phyloP scores from a whole-genome alignment of 2,888 invertebrate genomes.

The Acanthococcus lagerstroemiae region DNA sequence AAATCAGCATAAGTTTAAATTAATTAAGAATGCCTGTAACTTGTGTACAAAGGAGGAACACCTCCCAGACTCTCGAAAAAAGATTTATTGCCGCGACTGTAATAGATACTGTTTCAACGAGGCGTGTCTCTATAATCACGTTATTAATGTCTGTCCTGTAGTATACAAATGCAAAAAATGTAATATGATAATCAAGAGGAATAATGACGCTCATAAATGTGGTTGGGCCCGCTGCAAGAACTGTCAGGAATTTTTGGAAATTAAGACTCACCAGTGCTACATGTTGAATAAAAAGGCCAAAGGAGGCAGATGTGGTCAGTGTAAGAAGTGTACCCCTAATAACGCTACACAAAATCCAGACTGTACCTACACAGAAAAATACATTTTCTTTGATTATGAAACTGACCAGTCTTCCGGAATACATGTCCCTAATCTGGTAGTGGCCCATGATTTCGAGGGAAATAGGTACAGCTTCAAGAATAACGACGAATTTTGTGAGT shows the following conservation, averaged over 20 bases:
- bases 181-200: too few relatives aligned
- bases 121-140: too few relatives aligned
- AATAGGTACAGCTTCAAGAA: conserved; percentile 27
- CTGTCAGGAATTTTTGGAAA: too few relatives aligned
- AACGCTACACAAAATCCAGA: neutral
- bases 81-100: neutral
- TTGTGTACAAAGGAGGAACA: neutral
- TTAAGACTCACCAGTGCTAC: neutral
- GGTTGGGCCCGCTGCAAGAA: too few relatives aligned
- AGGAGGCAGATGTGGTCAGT: neutral
- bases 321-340: neutral
- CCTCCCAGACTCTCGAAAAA: too few relatives aligned
- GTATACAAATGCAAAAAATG: too few relatives aligned
- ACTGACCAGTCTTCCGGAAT: conserved; percentile 31
- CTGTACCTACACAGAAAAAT: conserved; percentile 32
- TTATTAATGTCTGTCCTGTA: neutral
- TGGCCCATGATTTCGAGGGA: conserved; percentile 31
- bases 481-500: conserved; percentile 35
- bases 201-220: too few relatives aligned
- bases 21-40: neutral
- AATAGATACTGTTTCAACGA: neutral
- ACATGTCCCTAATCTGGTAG: conserved; percentile 32
- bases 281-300: neutral
- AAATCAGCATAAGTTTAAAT: too few relatives aligned
- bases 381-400: conserved; percentile 32